These are phyloP conservation scores for Monochamus alternatus DNA, from an alignment of 2,888 invertebrate genomes.

Conservation along the genomic window DNA sequence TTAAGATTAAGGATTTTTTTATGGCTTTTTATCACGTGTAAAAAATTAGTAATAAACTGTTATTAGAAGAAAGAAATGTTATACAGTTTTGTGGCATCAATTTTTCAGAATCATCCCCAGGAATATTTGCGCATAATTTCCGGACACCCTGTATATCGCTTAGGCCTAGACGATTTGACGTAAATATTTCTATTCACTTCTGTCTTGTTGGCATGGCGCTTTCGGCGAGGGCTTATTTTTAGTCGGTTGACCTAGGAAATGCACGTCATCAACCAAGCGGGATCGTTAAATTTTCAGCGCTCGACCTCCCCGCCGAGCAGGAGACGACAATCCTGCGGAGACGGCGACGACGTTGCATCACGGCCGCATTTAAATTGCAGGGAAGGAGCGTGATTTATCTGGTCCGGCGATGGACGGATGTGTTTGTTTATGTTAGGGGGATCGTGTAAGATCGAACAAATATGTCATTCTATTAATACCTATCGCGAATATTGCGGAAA, in stretches of 20 bases:
- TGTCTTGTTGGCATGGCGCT: slow-evolving; percentile 18
- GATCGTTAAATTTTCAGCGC: slow-evolving; percentile 17
- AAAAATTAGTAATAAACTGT: too few species aligned
- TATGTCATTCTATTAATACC: background rate
- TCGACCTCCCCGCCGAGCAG: background rate
- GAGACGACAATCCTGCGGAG: background rate
- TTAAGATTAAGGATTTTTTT: too few species aligned
- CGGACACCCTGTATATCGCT: background rate
- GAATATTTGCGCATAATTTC: too few species aligned
- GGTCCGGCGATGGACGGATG: background rate
- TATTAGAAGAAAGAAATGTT: too few species aligned
- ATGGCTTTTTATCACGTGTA: too few species aligned
- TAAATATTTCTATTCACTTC: slow-evolving; percentile 20
- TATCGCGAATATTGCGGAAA: background rate
- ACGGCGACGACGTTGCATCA: background rate
- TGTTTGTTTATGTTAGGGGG: background rate
- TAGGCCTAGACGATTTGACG: background rate
- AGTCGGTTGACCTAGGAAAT: slow-evolving; percentile 36
- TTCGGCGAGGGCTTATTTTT: slow-evolving; percentile 16
- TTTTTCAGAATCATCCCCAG: too few species aligned
- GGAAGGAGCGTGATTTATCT: background rate
- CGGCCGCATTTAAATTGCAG: background rate
- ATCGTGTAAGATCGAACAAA: background rate
- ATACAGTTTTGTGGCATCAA: too few species aligned
- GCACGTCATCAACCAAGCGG: slow-evolving; percentile 24